Conservation (phyloP, 2,113 vertebrate species). For the Kryptolebias marmoratus region DNA sequence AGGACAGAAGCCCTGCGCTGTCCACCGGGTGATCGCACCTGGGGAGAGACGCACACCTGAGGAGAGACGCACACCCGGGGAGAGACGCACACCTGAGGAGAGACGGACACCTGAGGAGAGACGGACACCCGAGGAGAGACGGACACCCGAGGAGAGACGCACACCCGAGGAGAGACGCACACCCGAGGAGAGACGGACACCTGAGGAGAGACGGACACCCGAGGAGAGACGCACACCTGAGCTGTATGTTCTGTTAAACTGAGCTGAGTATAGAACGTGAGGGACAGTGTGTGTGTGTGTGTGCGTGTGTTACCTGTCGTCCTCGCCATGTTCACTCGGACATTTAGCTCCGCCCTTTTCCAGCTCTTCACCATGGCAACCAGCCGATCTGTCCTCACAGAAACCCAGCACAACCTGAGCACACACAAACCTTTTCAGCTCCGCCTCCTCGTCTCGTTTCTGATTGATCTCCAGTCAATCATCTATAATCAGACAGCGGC, state of each 20-base stretch:
- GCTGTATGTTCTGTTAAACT: neutral
- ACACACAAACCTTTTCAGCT: neutral
- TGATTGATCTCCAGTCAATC: neutral
- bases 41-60: constrained; percentile 5
- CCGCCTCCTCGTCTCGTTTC: neutral
- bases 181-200: too few species aligned
- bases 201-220: too few species aligned
- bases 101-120: neutral
- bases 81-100: neutral
- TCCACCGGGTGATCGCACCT: constrained; percentile 91
- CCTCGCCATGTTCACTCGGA: constrained; percentile 85
- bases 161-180: too few species aligned
- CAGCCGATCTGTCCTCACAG: constrained; percentile 31
- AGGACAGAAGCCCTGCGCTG: constrained; percentile 92
- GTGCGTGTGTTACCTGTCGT: constrained; percentile 79
- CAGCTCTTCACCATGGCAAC: constrained; percentile 13
- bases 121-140: too few species aligned
- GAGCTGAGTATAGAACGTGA: too few species aligned
- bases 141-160: too few species aligned
- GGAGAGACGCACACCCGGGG: neutral
- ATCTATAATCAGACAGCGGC: too few species aligned
- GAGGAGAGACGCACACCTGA: too few species aligned
- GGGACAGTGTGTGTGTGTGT: neutral
- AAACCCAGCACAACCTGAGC: constrained; percentile 14
- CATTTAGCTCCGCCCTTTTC: constrained; percentile 81